A percentile compares a stretch with the other conserved stretches of the same genome.
These are phyloP conservation scores for Vanacampus margaritifer DNA, from an alignment of 2,113 vertebrate species.

Conservation along the genomic window DNA sequence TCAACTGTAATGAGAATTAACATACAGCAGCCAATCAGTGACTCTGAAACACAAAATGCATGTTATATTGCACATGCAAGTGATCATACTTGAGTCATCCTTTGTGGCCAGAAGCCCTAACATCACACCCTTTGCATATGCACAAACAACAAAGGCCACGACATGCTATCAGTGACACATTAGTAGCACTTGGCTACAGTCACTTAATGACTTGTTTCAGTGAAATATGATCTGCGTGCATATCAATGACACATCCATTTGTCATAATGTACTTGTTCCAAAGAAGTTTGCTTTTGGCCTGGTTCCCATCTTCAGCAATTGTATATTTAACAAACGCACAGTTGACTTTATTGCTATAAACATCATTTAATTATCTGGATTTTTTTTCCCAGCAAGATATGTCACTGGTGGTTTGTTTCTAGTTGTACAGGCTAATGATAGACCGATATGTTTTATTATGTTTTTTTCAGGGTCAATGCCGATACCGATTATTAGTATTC, in stretches of 20 bases:
- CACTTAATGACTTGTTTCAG: constrained; percentile 36
- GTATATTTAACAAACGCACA: not conserved
- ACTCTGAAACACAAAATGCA: constrained; percentile 13
- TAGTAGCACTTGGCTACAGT: constrained; percentile 51
- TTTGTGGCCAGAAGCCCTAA: constrained; percentile 46
- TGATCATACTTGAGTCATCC: constrained; percentile 56
- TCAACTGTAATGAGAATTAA: constrained; percentile 18
- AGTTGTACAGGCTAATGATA: no score
- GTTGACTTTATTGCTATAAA: not conserved
- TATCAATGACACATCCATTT: constrained; percentile 20
- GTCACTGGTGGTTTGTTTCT: not conserved
- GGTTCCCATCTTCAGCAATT: not conserved
- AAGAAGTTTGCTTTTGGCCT: constrained; percentile 7
- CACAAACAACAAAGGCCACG: constrained; percentile 27
- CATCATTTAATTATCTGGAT: not conserved
- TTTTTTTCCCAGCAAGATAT: not conserved
- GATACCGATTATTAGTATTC: no score
- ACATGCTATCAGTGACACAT: constrained; percentile 51
- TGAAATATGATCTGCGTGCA: constrained; percentile 33
- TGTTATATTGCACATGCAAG: constrained; percentile 33
- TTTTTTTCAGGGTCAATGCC: no score
- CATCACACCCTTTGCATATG: constrained; percentile 26
- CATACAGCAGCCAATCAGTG: constrained; percentile 27
- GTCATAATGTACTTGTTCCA: constrained; percentile 34
- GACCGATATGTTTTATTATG: no score